Evolutionary conservation across 2,797 vertebrate species (phyloP), one percentile per base, ranked within the genome.

Genomic region (Netta rufina): DNA sequence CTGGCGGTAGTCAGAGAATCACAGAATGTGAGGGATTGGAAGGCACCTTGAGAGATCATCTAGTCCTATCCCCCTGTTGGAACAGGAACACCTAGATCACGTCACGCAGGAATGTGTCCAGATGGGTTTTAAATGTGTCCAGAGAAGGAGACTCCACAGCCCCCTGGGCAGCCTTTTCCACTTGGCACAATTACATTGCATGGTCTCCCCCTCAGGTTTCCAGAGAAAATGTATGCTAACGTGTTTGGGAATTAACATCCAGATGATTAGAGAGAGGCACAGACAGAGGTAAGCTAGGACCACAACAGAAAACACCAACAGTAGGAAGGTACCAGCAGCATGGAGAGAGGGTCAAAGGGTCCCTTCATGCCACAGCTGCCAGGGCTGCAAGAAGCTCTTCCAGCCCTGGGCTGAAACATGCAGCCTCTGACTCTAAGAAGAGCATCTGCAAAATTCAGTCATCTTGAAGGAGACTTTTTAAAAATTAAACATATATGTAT

Each of bases 121-220:
- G 24, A 49, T 12, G 49, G 24, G 13, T 25, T 49, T 49, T 25
- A 24, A 49, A 25, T 51, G 49, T 51, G 24, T 51, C 49, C 24
- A 25, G 49, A 25, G 49, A 25, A 51, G 49, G 49, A 51, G 49
- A 51, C 24, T 51, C 24, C 49, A 51, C 49, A 51, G 22, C 49
- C 22, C 49, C 49, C 49, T 51, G 24, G 49, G 13, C 49, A 51
- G 24, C 24, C 49, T 51, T 24, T 49, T 49, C 22, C 24, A 47
- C 53, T 73, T 13, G 41, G 39, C 0, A 0, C 30, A 58, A 18
- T 41, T 33, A 49, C 20, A 69, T 25, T 72, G 62, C 62, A 30
- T 9, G 32, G 30, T 47, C 4, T 13, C 4, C 13, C 38, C 4
- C 27, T 43, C 56, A 27, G 3, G 30, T 47, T 43, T 83, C 30